Evolutionary conservation across 2,113 vertebrate species (phyloP).

Genomic region (Trinectes maculatus): DNA sequence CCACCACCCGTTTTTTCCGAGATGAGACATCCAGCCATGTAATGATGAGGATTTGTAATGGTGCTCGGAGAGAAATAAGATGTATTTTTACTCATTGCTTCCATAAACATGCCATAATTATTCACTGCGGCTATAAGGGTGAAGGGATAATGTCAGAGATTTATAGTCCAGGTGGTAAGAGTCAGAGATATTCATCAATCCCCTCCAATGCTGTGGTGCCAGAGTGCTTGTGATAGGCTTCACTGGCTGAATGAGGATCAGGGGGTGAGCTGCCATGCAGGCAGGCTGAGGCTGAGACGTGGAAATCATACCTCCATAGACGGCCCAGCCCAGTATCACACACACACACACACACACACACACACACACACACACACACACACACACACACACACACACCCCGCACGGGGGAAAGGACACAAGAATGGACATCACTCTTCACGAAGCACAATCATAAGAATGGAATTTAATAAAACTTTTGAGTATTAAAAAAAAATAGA

Average conservation of each 20-base stretch:
- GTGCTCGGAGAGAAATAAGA: slow-evolving; percentile 63
- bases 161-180: slow-evolving; percentile 70
- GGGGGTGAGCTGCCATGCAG: slow-evolving; percentile 65
- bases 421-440: slow-evolving; percentile 59
- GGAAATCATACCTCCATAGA: slow-evolving; percentile 36
- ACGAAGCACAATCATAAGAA: slow-evolving; percentile 63
- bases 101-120: slow-evolving; percentile 79
- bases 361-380: slow-evolving; percentile 27
- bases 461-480: slow-evolving; percentile 75
- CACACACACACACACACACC: slow-evolving; percentile 13
- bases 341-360: slow-evolving; percentile 24
- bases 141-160: slow-evolving; percentile 77
- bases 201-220: slow-evolving; percentile 54
- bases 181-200: slow-evolving; percentile 73
- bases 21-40: slow-evolving; percentile 46
- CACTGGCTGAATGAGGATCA: slow-evolving; percentile 65
- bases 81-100: slow-evolving; percentile 64
- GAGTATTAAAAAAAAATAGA: slow-evolving; percentile 73
- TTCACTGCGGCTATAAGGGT: slow-evolving; percentile 57
- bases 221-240: slow-evolving; percentile 59
- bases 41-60: slow-evolving; percentile 43
- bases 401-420: slow-evolving; percentile 42
- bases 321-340: slow-evolving; percentile 19
- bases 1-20: not conserved
- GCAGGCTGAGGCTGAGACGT: slow-evolving; percentile 50